A percentile compares a stretch with the other conserved stretches of the same genome.
phyloP scores from a whole-genome alignment of 2,113 vertebrate genomes.

The Brachypodius melanocephalos region DNA sequence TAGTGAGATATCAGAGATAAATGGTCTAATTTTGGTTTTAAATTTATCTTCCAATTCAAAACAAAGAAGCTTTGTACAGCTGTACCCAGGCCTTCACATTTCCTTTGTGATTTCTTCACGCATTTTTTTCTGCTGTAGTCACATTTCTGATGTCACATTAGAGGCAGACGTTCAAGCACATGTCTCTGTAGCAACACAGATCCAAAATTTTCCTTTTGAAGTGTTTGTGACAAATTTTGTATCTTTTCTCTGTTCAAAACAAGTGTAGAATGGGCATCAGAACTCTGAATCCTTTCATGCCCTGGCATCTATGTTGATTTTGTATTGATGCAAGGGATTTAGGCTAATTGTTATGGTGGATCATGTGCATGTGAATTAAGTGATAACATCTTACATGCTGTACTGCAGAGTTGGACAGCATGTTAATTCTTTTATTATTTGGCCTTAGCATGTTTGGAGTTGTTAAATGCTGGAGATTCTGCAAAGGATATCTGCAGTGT shows the following conservation, averaged over 20 bases:
- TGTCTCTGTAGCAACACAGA: neutral
- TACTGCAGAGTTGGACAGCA: neutral
- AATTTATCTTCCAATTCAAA: neutral
- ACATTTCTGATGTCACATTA: neutral
- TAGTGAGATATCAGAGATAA: neutral
- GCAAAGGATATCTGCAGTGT: neutral
- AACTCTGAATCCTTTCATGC: neutral
- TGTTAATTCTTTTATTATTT: neutral
- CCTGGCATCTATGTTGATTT: neutral
- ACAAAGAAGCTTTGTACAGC: neutral
- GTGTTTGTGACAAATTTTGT: neutral
- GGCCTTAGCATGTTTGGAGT: neutral
- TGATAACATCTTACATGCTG: neutral
- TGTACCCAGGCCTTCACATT: neutral
- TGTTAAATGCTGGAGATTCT: neutral
- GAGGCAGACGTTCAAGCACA: neutral
- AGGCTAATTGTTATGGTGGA: neutral
- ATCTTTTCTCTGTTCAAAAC: neutral
- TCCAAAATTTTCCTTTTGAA: neutral
- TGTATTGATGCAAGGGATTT: neutral
- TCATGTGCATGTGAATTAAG: neutral
- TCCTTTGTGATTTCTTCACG: neutral
- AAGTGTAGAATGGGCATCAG: neutral
- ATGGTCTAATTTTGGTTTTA: neutral
- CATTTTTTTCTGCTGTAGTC: conserved; percentile 23